Percentiles rank a stretch among this genome's conserved stretches.
Conservation (phyloP, 2,797 vertebrate genomes). For the Podarcis siculus region DNA sequence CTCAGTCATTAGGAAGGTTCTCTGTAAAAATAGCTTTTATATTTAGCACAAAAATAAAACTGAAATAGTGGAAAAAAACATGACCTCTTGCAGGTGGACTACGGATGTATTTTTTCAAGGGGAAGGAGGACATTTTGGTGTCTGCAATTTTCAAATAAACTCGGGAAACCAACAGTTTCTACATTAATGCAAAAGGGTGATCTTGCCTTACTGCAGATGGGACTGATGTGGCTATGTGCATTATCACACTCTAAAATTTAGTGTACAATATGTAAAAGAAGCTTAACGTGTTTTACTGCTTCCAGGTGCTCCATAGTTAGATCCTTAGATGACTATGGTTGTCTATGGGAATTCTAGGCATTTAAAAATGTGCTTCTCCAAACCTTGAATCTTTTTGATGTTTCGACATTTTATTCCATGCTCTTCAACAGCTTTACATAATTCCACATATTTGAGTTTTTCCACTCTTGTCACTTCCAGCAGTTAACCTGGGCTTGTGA, state of each 20-base stretch:
- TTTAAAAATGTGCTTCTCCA: neutral
- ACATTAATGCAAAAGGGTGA: neutral
- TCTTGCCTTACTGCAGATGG: neutral
- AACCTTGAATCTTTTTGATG: neutral
- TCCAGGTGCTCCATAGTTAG: neutral
- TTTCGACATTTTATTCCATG: neutral
- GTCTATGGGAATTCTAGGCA: neutral
- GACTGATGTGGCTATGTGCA: neutral
- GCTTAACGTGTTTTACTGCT: too few relatives aligned
- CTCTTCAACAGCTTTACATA: neutral
- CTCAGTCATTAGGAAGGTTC: neutral
- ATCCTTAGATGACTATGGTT: neutral
- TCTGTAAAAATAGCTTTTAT: neutral
- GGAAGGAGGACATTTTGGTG: neutral
- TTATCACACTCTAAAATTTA: neutral
- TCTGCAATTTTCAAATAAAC: neutral
- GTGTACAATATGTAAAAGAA: neutral
- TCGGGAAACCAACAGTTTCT: neutral
- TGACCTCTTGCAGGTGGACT: neutral
- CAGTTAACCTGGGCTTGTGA: neutral
- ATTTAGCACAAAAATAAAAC: neutral
- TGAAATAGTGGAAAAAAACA: neutral
- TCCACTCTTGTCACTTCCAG: neutral
- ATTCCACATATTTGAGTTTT: neutral
- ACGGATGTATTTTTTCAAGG: neutral